Evolutionary conservation across 2,888 invertebrate genomes (phyloP).

Genomic region (Eristalis arbustorum): DNA sequence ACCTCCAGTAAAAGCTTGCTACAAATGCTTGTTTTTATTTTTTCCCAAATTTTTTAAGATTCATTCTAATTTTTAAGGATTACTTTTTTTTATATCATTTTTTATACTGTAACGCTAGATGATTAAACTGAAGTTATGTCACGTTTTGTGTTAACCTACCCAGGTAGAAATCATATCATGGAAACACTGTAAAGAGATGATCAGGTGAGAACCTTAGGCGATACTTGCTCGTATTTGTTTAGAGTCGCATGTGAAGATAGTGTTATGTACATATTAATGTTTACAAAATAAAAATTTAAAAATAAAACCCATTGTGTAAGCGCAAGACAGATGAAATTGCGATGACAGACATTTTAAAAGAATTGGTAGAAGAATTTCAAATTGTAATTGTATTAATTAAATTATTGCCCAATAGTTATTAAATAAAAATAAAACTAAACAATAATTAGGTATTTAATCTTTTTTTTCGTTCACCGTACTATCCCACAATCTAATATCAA

Average conservation of each 20-base stretch:
- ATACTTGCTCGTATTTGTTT: neutral
- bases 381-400: constrained; percentile 56
- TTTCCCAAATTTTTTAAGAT: neutral
- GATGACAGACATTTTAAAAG: constrained; percentile 24
- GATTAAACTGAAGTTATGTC: neutral
- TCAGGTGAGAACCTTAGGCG: constrained; percentile 16
- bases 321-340: constrained; percentile 3
- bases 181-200: constrained; percentile 30
- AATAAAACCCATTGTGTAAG: constrained; percentile 38
- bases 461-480: too few species aligned
- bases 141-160: constrained; percentile 12
- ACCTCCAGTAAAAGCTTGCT: neutral
- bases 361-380: constrained; percentile 60
- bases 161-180: constrained; percentile 65
- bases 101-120: neutral
- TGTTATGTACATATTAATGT: constrained; percentile 56
- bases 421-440: constrained; percentile 41
- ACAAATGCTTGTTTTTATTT: neutral
- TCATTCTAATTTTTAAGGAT: neutral
- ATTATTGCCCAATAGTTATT: constrained; percentile 57
- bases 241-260: constrained; percentile 2
- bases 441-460: neutral
- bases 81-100: neutral
- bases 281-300: constrained; percentile 9
- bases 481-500: too few species aligned